These are phyloP conservation scores for Oreochromis mossambicus DNA, from an alignment of 2,797 vertebrate genomes.

Conservation along the genomic window DNA sequence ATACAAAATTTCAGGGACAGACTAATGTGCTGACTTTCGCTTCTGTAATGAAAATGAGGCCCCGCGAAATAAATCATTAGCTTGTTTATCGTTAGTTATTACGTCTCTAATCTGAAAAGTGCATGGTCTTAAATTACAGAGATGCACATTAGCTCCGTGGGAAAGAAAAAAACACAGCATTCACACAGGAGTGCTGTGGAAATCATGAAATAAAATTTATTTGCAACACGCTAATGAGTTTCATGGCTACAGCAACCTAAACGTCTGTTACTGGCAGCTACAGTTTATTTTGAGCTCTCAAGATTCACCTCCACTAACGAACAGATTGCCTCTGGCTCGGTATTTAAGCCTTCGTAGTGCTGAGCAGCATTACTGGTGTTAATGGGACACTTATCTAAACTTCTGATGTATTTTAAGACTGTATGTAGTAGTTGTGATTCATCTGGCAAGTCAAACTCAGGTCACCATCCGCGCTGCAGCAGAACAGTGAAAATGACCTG, in stretches of 20 bases:
- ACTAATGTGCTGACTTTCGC: conserved; percentile 19
- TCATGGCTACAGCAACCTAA: conserved; percentile 54
- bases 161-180: not conserved
- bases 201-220: conserved; percentile 45
- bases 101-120: conserved; percentile 16
- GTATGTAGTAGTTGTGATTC: conserved; percentile 11
- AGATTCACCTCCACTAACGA: conserved; percentile 56
- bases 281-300: conserved; percentile 57
- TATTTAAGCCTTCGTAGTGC: conserved; percentile 52
- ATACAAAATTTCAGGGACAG: conserved; percentile 3
- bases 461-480: conserved; percentile 6
- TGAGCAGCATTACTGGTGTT: conserved; percentile 47
- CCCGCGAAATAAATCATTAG: conserved; percentile 9
- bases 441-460: conserved; percentile 34
- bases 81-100: conserved; percentile 31
- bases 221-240: conserved; percentile 41
- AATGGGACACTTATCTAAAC: conserved; percentile 52
- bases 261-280: conserved; percentile 59
- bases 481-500: not conserved
- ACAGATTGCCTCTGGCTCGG: conserved; percentile 60
- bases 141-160: not conserved
- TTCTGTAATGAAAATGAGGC: conserved; percentile 14
- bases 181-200: not conserved
- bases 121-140: conserved; percentile 6
- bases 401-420: conserved; percentile 47